Base-by-base conservation (phyloP, 2,113 vertebrate genomes). In the Xenopus borealis region DNA sequence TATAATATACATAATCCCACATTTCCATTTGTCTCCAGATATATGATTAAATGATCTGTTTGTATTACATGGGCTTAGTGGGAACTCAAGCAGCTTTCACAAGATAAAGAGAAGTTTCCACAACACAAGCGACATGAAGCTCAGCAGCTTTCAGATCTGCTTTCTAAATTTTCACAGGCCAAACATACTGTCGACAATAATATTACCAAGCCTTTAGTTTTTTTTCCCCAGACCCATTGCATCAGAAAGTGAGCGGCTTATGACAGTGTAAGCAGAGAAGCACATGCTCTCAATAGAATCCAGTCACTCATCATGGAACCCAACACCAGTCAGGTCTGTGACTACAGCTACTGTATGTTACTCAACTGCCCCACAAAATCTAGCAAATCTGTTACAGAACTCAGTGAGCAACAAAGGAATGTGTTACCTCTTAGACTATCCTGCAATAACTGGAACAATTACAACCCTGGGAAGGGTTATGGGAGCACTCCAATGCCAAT, bases 201-300 rank as follows among this genome's bases (percentile, higher is more conserved):
- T 58, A 4, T 10, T 58, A 17, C 33, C 8, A 40, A 10, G 17
- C 17, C 16, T 64, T 17, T 13, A 64, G 27, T 17, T 13, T 64
- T 64, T 64, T 40, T 40, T 64, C 62, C 23, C 23, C 62, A 44
- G 33, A 46, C 14, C n/a, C 12, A 16, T 66, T 66, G 44, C 63
- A 66, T 66, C 63, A 66, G 63, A 66, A 66, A 45, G n/a, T 20
- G 63, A 46, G n/a, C 2, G 63, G 18, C 46, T 40, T 9, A 23
- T 11, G 13, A 19, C 18, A 61, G 58, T 23, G 20, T 61, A 27
- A 61, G 63, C 17, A 66, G 63, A 66, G 33, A 45, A 18, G 8
- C 64, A 40, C 17, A 50, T 47, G 19, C 4, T 13, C 1, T 67
- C 4, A 23, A 45, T 12, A 46, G 45, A 50, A 27, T 50, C 65